These are phyloP conservation scores for Hemicentrotus pulcherrimus DNA, from an alignment of 35 echinoderm and acorn worm genomes.

Conservation along the genomic window DNA sequence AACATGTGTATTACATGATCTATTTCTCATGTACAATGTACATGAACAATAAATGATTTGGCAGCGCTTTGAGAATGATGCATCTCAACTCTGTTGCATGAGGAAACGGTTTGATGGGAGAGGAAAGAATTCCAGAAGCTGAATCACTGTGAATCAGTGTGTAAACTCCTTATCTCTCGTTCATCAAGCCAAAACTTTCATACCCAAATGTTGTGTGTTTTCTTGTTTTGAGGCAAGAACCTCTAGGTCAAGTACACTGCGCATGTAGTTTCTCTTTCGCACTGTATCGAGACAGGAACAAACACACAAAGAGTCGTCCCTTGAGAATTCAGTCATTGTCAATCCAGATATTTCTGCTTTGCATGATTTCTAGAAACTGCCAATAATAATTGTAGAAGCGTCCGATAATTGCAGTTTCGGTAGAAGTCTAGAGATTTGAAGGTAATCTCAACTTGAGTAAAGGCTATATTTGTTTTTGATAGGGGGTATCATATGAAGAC, in stretches of 20 bases:
- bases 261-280: not conserved
- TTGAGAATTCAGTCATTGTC: not conserved
- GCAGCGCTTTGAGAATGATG: not conserved
- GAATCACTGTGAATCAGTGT: constrained; percentile 17
- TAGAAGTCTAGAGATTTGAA: not conserved
- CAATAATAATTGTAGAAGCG: not conserved
- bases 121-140: constrained; percentile 17
- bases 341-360: not conserved
- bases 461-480: too few relatives aligned
- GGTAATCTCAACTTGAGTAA: too few relatives aligned
- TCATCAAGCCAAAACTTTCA: constrained; percentile 11
- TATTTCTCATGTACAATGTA: not conserved
- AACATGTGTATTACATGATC: not conserved
- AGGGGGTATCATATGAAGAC: too few relatives aligned
- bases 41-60: not conserved
- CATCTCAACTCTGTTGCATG: not conserved
- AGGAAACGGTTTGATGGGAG: not conserved
- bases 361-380: not conserved
- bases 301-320: not conserved
- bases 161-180: not conserved
- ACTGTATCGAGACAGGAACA: not conserved
- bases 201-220: not conserved
- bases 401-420: not conserved
- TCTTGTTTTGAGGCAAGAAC: not conserved
- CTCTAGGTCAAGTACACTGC: not conserved